Evolutionary conservation across 2,113 vertebrate genomes (phyloP), one percentile per base, ranked within the genome.

Genomic region (Ceuthmochares aereus): DNA sequence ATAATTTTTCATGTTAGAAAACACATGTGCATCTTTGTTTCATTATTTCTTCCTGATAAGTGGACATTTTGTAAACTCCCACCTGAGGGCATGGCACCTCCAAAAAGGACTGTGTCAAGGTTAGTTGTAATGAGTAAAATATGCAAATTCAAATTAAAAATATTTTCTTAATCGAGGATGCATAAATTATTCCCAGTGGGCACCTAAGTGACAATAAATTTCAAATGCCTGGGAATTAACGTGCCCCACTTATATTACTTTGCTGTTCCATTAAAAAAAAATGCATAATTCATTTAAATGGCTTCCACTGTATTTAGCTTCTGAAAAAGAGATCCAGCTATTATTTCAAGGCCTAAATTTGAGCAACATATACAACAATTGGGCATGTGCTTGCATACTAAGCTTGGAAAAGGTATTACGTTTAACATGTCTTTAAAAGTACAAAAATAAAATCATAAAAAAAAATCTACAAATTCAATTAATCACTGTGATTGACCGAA

Each of bases 121-220:
- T 97, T 96, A 97, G 87, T 64, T 18, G 7, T 96, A 97, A 97
- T 96, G 96, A 94, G 90, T 67, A 97, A 94, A 96, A 96, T 96
- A 97, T 96, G 96, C 94, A 97, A 97, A 97, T 97, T 94, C 89
- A 96, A 95, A 97, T 97, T 94, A 96, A 97, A 97, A 97, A 96
- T 96, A 95, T 97, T 97, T 97, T 97, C 90, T 96, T 97, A 96
- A 97, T 96, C 90, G 90, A 93, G 92, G 96, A 96, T 97, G 96
- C 97, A 93, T 84, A 95, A 93, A 95, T 96, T 96, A 97, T 97
- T 97, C 96, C 95, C 95, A 84, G 43, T 95, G 75, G 97, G 88
- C 90, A 95, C 79, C 83, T 93, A 93, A 96, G 87, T 96, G 95
- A 96, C 97, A 96, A 96, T 97, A 97, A 96, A 97, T 97, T 96